These are phyloP conservation scores for Rhynchonema sp. DNA, from an alignment of 2,888 invertebrate species.

Conservation along the genomic window DNA sequence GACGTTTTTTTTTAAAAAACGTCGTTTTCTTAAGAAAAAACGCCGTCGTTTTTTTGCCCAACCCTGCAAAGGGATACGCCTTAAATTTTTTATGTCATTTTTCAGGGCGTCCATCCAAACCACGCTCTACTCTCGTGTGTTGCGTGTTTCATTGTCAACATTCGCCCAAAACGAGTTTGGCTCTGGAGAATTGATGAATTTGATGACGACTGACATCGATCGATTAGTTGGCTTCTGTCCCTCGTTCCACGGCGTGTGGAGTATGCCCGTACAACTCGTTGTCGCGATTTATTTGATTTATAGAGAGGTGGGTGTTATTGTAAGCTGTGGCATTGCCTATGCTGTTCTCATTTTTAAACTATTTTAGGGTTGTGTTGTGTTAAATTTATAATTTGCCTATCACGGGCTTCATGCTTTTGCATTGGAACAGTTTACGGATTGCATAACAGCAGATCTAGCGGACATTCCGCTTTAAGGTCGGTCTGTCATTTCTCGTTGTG, in stretches of 20 bases:
- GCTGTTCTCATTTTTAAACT: too few species aligned
- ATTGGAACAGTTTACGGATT: slow-evolving; percentile 60
- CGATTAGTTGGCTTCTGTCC: slow-evolving; percentile 83
- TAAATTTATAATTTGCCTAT: too few species aligned
- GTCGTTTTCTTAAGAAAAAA: too few species aligned
- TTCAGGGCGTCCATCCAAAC: not conserved
- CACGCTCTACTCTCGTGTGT: not conserved
- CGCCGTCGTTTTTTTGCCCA: too few species aligned
- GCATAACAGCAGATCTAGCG: too few species aligned
- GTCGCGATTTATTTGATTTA: not conserved
- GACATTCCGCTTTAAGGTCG: slow-evolving; percentile 68
- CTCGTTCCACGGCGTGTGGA: slow-evolving; percentile 90
- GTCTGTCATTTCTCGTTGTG: slow-evolving; percentile 72
- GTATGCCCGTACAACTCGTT: slow-evolving; percentile 69
- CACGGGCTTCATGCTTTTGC: too few species aligned
- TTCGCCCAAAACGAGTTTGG: not conserved
- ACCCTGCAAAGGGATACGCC: too few species aligned
- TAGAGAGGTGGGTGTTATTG: too few species aligned
- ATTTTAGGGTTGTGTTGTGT: too few species aligned
- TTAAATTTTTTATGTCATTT: too few species aligned
- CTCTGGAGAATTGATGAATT: slow-evolving; percentile 47
- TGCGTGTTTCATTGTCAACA: not conserved
- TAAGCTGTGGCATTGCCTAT: too few species aligned
- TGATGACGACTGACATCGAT: slow-evolving; percentile 89
- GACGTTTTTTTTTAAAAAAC: too few species aligned